Evolutionary conservation across 2,113 vertebrate species (phyloP), one percentile per base, ranked within the genome.

Genomic region (Patagioenas fasciata): DNA sequence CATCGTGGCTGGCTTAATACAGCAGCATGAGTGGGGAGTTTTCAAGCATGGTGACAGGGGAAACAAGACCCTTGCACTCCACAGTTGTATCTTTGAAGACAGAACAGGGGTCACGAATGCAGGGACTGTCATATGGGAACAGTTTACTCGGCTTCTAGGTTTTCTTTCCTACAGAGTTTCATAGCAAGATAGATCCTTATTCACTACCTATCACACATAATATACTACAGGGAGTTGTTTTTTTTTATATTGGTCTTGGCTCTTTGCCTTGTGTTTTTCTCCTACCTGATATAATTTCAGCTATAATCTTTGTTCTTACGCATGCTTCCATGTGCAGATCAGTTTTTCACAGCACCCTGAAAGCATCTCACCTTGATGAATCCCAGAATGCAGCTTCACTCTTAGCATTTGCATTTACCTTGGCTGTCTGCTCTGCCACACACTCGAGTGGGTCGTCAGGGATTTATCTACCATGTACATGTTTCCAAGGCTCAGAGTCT

Each of bases 401-500:
- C 58, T 85, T 11, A 25, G 15, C 47, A 28, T n/a, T 29, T 69
- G 21, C 6, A 19, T 42, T 77, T 56, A 29, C 44, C 29, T 57
- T 19, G 17, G 17, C 70, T 44, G 10, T 0, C 44, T 17, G 44
- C 44, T 44, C 44, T 44, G 44, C 44, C 16, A 16, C 44, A 18
- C n/a, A 20, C 17, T 66, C 0, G 0, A 57, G 19, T 38, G 34
- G 20, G 38, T 71, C 10, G 0, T 44, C 38, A 79, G 84, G 9
- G 23, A 28, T 84, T 91, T 72, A 21, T 8, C 78, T 79, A 16
- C 61, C 31, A 23, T 1, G 0, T 20, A 57, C 19, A 1, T 1
- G 1, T 44, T 65, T 58, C 50, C 72, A 93, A 44, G n/a, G 54
- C 36, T 77, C 62, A 6, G 23, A 34, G 20, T 15, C 60, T 66